Evolutionary conservation across 2,797 vertebrate species (phyloP).

Genomic region (Sebastolobus alascanus): DNA sequence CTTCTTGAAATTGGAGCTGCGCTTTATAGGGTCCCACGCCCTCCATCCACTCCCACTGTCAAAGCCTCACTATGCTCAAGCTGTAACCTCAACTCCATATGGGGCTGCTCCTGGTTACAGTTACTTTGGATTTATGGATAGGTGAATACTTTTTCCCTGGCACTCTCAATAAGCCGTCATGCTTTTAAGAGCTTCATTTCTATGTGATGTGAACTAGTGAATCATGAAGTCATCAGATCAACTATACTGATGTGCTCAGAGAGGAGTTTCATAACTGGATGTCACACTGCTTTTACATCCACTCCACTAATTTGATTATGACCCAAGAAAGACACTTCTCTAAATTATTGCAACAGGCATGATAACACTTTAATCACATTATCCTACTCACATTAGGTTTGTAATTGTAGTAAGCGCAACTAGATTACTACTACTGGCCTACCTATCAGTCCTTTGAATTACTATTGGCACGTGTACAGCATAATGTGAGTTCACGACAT

Average conservation of each 20-base stretch:
- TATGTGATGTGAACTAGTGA: not conserved
- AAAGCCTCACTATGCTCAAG: not conserved
- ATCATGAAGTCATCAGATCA: conserved; percentile 14
- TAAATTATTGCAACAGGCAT: conserved; percentile 1
- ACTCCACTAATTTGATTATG: conserved; percentile 4
- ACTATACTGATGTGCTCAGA: conserved; percentile 20
- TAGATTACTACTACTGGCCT: not conserved
- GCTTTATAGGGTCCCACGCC: not conserved
- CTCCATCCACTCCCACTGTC: not conserved
- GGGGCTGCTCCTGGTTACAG: not conserved
- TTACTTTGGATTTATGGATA: not conserved
- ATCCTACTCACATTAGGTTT: not conserved
- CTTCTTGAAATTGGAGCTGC: conserved; percentile 28
- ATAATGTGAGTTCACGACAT: not conserved
- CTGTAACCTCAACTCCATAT: not conserved
- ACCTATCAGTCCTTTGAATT: not conserved
- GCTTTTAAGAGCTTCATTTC: conserved; percentile 12
- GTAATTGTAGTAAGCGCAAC: not conserved
- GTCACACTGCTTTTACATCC: not conserved
- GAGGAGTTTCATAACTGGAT: conserved; percentile 8
- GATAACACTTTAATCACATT: conserved; percentile 11
- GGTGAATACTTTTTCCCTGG: not conserved
- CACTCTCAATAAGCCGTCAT: not conserved
- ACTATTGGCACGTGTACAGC: conserved; percentile 1
- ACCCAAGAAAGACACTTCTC: not conserved